A percentile compares a stretch with the other conserved stretches of the same genome.
Conservation (phyloP, 2,888 invertebrate genomes). For the Drosophila demipolita region DNA sequence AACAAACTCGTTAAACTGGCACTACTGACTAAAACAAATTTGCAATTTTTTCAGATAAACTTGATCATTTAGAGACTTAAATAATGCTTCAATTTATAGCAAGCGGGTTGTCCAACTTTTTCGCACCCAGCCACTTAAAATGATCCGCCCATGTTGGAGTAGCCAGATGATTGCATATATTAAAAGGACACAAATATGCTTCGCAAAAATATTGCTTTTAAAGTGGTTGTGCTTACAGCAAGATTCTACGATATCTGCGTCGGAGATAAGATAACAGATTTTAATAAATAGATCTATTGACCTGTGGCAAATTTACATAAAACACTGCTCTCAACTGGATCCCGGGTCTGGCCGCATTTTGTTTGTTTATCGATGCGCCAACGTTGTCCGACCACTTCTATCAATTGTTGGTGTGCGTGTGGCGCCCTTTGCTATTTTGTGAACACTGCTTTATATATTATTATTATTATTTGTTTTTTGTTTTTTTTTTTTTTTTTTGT, state of each 20-base stretch:
- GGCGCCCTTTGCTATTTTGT: constrained; percentile 35
- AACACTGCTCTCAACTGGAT: constrained; percentile 46
- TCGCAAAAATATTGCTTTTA: neutral
- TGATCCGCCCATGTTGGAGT: constrained; percentile 21
- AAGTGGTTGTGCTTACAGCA: constrained; percentile 5
- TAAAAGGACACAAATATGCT: constrained; percentile 28
- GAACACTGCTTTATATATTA: constrained; percentile 15
- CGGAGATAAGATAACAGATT: constrained; percentile 38
- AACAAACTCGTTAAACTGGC: constrained; percentile 68
- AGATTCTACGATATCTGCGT: constrained; percentile 5
- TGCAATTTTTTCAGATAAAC: constrained; percentile 62
- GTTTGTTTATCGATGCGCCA: constrained; percentile 68
- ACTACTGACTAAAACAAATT: constrained; percentile 38
- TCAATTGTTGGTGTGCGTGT: constrained; percentile 39
- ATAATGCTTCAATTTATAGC: constrained; percentile 78
- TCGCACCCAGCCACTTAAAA: constrained; percentile 33
- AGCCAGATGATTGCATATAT: constrained; percentile 40
- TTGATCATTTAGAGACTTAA: constrained; percentile 62
- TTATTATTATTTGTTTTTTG: neutral
- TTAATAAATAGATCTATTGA: constrained; percentile 68
- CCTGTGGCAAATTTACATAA: constrained; percentile 66
- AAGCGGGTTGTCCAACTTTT: constrained; percentile 34
- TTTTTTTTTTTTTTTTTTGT: constrained; percentile 23
- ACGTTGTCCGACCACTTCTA: constrained; percentile 68
- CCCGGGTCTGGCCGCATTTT: constrained; percentile 38